Base-by-base conservation (phyloP, 2,797 vertebrate species). In the Onychomys arenicola region DNA sequence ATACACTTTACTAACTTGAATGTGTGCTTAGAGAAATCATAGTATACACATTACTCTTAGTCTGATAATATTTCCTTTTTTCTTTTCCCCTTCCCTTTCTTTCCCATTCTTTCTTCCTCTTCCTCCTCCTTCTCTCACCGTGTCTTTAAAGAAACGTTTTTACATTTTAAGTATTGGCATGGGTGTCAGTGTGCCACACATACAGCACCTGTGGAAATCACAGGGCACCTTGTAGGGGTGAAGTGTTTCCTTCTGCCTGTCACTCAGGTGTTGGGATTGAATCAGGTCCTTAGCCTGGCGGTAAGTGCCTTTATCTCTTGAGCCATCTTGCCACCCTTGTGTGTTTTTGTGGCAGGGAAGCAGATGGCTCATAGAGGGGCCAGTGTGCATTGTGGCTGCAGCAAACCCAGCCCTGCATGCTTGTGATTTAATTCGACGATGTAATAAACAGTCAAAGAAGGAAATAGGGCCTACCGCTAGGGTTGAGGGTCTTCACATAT, bases 401-500 rank as follows among this genome's bases (percentile, higher is more conserved):
- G 61, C 32, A 52, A 65, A 89, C 46, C 21, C 59, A 86, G 71
- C 61, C 46, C 90, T 13, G 23, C 46, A 52, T 82, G 14, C 4
- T 4, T 61, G 21, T 43, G n/a, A 27, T 57, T 92, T 92, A 63
- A 63, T 85, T 92, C 85, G 49, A 67, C 61, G 49, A 52, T 86
- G 83, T 80, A 90, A 19, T 84, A 90, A 71, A 67, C 17, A 21
- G 7, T 25, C 34, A 34, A 85, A 86, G 73, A 46, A 82, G 43
- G 37, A 90, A 85, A 6, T n/a, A 37, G 32, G 16, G 80, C 65
- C 32, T 67, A 5, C 49, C 94, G 43, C 52, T 93, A 69, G 34
- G 85, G 87, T 85, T 78, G 96, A 69, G 76, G 81, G 71, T 84
- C 40, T 6, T 49, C 55, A 65, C 3, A 86, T 52, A 65, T 91